phyloP scores from a whole-genome alignment of 2,113 vertebrate species.

The Cyanoderma ruficeps region DNA sequence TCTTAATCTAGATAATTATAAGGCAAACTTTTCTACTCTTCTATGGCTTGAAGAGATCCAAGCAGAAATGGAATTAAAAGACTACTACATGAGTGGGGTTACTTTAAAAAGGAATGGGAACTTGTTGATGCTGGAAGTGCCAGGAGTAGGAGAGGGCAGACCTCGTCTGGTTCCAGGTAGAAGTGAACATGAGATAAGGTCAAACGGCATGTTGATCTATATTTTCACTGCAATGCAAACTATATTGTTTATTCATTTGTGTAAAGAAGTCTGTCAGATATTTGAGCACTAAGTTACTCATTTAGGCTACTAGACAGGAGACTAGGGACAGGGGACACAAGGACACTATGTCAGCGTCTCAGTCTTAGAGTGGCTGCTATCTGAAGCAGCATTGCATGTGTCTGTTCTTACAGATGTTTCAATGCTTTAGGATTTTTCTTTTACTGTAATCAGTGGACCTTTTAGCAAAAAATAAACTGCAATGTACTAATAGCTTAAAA shows the following conservation, averaged over 20 bases:
- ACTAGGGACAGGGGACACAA: neutral
- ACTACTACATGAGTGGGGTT: slow-evolving; percentile 82
- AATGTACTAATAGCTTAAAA: neutral
- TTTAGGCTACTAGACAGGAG: neutral
- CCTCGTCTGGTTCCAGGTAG: slow-evolving; percentile 83
- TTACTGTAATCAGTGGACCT: neutral
- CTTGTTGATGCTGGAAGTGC: slow-evolving; percentile 84
- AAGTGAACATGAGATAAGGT: neutral
- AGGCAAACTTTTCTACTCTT: slow-evolving; percentile 82
- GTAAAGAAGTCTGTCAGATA: neutral
- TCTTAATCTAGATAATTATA: slow-evolving; percentile 79
- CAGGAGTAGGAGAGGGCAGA: slow-evolving; percentile 83
- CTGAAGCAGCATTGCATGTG: neutral
- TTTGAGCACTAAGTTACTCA: neutral
- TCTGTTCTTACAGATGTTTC: neutral
- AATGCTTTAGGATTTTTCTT: neutral
- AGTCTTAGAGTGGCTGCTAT: neutral
- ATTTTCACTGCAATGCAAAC: neutral
- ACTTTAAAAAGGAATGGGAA: slow-evolving; percentile 79
- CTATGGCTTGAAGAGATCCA: slow-evolving; percentile 94
- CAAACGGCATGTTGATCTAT: neutral
- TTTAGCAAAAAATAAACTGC: neutral
- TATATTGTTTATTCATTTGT: neutral
- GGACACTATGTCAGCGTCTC: neutral
- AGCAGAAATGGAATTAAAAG: slow-evolving; percentile 80